Percentiles rank a stretch among this genome's conserved stretches.
These are phyloP conservation scores for Stichopus chloronotus DNA, from an alignment of 35 echinoderm and acorn worm species.

Conservation along the genomic window DNA sequence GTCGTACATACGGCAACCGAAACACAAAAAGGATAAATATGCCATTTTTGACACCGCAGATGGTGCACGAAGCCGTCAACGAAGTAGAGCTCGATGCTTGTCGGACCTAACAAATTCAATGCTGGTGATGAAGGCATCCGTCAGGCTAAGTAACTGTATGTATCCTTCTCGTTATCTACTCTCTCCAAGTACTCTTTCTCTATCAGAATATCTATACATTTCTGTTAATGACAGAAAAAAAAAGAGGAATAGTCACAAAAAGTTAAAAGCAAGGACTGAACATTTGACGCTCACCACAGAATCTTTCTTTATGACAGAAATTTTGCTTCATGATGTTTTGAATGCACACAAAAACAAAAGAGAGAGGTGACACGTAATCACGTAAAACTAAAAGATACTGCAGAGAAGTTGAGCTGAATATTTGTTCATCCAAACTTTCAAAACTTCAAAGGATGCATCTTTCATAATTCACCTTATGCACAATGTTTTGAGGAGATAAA, in stretches of 20 bases:
- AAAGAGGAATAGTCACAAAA: background rate
- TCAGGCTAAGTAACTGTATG: conserved; percentile 92
- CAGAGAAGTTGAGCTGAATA: no score
- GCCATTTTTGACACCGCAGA: background rate
- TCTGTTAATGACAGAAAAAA: conserved; percentile 61
- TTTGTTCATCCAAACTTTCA: no score
- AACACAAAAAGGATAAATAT: background rate
- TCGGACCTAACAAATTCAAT: background rate
- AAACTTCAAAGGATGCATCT: no score
- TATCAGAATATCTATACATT: conserved; percentile 99
- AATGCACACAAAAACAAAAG: no score
- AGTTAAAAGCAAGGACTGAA: background rate
- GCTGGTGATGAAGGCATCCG: background rate
- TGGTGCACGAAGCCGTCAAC: background rate
- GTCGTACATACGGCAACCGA: background rate
- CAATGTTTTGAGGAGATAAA: no score
- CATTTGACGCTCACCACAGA: no score
- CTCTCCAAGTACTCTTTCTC: conserved; percentile 98
- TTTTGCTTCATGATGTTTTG: no score
- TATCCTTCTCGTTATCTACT: conserved; percentile 91
- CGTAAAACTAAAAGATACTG: no score
- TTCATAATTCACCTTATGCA: no score
- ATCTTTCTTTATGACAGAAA: no score
- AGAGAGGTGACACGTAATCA: no score
- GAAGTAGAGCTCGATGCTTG: background rate